A percentile compares a stretch with the other conserved stretches of the same genome.
These are phyloP conservation scores for Dendronephthya gigantea DNA, from an alignment of 64 coral and sea anemone genomes.

Conservation along the genomic window DNA sequence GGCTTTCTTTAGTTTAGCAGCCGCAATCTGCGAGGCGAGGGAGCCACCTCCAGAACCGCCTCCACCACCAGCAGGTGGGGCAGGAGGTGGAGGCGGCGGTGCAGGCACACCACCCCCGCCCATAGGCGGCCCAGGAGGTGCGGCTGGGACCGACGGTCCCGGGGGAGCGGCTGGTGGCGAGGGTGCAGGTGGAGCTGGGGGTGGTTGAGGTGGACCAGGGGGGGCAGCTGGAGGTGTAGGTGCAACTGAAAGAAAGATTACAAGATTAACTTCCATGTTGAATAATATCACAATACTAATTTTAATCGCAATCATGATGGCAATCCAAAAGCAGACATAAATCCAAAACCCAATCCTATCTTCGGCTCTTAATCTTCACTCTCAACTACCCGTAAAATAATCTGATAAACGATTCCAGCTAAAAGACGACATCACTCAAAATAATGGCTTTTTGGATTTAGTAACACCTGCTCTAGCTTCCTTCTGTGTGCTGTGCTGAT, in stretches of 20 bases:
- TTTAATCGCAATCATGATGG: neutral
- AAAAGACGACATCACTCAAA: no score
- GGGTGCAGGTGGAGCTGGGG: slow-evolving; percentile 28
- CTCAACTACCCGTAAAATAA: no score
- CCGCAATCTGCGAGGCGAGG: slow-evolving; percentile 88
- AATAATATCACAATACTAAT: neutral
- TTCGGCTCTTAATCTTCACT: no score
- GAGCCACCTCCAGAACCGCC: slow-evolving; percentile 53
- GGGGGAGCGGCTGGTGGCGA: slow-evolving; percentile 56
- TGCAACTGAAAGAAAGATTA: neutral
- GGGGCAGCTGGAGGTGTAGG: neutral
- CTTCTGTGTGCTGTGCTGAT: no score
- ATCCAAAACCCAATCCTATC: no score
- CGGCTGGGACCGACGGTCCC: slow-evolving; percentile 43
- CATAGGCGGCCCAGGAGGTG: slow-evolving; percentile 51
- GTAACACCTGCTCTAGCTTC: no score
- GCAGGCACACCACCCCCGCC: slow-evolving; percentile 41
- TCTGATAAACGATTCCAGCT: no score
- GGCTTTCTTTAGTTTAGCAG: slow-evolving; percentile 88
- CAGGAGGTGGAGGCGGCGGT: slow-evolving; percentile 65
- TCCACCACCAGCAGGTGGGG: slow-evolving; percentile 43
- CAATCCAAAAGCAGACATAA: no score
- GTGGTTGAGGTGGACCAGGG: slow-evolving; percentile 12
- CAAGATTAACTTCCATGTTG: neutral
- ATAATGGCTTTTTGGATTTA: no score